Conservation (phyloP, 2,888 invertebrate species). For the Hoplodrina ambigua region DNA sequence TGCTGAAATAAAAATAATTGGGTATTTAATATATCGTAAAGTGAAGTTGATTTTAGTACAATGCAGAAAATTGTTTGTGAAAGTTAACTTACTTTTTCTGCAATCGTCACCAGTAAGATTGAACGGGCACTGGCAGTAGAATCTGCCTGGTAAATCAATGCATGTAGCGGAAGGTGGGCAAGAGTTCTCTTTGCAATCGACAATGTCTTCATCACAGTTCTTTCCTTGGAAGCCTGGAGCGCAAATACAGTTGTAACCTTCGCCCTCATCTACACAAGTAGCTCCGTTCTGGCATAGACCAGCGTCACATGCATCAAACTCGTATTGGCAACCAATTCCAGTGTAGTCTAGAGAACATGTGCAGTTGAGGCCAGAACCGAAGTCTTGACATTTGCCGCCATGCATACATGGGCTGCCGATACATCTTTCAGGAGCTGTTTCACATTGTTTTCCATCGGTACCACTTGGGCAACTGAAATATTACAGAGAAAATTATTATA, state of each 20-base stretch:
- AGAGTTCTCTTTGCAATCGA: constrained; percentile 97
- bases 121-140: constrained; percentile 99
- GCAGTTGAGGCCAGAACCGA: constrained; percentile 98
- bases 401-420: constrained; percentile 99
- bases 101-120: constrained; percentile 99
- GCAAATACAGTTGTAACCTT: constrained; percentile 96
- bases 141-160: constrained; percentile 96
- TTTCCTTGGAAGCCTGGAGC: constrained; percentile 94
- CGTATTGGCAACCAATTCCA: constrained; percentile 97
- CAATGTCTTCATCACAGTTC: constrained; percentile 97
- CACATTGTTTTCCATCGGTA: constrained; percentile 99
- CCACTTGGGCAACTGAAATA: constrained; percentile 95
- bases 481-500: constrained; percentile 38
- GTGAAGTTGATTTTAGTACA: neutral
- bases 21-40: constrained; percentile 24
- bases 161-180: constrained; percentile 98
- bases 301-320: constrained; percentile 97
- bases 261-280: constrained; percentile 96
- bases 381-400: constrained; percentile 98
- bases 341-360: constrained; percentile 96
- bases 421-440: constrained; percentile 98
- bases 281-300: constrained; percentile 98
- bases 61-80: neutral
- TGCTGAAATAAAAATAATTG: constrained; percentile 90
- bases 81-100: constrained; percentile 94